Conservation (phyloP, 1,140 invertebrate species). For the Drosophila bocqueti region DNA sequence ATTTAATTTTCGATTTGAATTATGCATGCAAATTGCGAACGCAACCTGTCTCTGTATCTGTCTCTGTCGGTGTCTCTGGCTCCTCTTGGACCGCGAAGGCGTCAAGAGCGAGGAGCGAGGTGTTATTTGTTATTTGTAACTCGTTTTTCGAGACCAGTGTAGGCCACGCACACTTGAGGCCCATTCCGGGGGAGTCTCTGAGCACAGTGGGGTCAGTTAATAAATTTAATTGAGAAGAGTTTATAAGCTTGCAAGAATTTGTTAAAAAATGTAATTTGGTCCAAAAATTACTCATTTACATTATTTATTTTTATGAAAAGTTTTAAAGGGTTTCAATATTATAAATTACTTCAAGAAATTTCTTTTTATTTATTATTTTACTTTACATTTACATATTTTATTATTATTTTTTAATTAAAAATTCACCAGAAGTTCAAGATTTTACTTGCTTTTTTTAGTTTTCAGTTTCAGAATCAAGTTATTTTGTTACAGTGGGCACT, state of each 20-base stretch:
- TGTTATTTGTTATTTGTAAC: slow-evolving; percentile 33
- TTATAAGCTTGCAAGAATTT: too few species aligned
- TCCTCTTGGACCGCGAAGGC: slow-evolving; percentile 18
- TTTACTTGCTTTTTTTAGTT: background rate
- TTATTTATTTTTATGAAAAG: background rate
- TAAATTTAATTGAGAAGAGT: too few species aligned
- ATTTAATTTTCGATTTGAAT: slow-evolving; percentile 77
- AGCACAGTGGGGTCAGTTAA: slow-evolving; percentile 9
- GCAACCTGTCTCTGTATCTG: slow-evolving; percentile 4
- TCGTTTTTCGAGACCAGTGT: slow-evolving; percentile 40
- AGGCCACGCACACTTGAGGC: slow-evolving; percentile 30
- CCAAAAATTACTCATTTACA: background rate
- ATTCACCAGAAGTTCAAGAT: background rate
- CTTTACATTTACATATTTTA: too few species aligned
- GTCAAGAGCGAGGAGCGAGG: slow-evolving; percentile 6
- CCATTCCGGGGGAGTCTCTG: background rate
- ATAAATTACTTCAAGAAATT: too few species aligned
- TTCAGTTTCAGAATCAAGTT: background rate
- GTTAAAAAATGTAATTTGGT: background rate
- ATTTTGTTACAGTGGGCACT: slow-evolving; percentile 10
- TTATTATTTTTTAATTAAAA: too few species aligned
- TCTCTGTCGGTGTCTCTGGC: background rate
- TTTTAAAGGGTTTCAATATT: too few species aligned
- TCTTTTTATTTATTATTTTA: too few species aligned
- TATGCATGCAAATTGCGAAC: slow-evolving; percentile 69